Conservation (phyloP, 1,140 invertebrate genomes). For the Bombus confusus region DNA sequence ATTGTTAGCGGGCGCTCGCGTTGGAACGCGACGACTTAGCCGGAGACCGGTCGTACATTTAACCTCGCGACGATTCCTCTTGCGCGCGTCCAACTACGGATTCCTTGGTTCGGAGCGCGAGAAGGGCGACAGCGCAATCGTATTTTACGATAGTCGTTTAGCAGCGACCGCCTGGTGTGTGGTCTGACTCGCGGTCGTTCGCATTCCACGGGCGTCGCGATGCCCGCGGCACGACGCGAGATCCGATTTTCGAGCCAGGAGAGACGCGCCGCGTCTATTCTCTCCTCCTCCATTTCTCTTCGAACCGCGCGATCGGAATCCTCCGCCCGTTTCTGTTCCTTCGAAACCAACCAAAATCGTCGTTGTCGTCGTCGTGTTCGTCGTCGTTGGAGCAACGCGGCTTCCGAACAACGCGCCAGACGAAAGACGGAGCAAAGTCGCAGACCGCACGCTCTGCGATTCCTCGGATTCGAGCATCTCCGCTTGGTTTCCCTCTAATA, state of each 20-base stretch:
- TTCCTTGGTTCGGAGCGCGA: slow-evolving; percentile 49
- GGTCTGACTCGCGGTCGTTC: slow-evolving; percentile 67
- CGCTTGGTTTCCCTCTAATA: background rate
- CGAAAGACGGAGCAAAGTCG: slow-evolving; percentile 50
- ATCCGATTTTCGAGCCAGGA: background rate
- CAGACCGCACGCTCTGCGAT: background rate
- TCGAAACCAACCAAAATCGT: background rate
- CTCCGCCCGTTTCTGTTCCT: background rate
- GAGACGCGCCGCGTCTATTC: too few relatives aligned
- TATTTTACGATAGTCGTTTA: slow-evolving; percentile 79
- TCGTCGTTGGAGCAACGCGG: background rate
- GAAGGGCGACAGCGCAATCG: slow-evolving; percentile 73
- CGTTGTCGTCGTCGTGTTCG: slow-evolving; percentile 47
- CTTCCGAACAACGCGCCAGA: background rate
- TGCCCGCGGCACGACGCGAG: slow-evolving; percentile 22
- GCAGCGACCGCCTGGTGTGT: slow-evolving; percentile 66
- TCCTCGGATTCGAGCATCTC: background rate
- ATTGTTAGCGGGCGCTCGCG: background rate
- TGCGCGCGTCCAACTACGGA: slow-evolving; percentile 51
- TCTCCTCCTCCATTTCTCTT: slow-evolving; percentile 20
- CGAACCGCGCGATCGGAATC: slow-evolving; percentile 11
- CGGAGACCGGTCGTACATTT: slow-evolving; percentile 26
- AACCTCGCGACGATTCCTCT: slow-evolving; percentile 52
- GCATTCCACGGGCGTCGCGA: slow-evolving; percentile 71
- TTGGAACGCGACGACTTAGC: background rate